phyloP scores from a whole-genome alignment of 2,888 invertebrate species.

The Platycheirus albimanus region DNA sequence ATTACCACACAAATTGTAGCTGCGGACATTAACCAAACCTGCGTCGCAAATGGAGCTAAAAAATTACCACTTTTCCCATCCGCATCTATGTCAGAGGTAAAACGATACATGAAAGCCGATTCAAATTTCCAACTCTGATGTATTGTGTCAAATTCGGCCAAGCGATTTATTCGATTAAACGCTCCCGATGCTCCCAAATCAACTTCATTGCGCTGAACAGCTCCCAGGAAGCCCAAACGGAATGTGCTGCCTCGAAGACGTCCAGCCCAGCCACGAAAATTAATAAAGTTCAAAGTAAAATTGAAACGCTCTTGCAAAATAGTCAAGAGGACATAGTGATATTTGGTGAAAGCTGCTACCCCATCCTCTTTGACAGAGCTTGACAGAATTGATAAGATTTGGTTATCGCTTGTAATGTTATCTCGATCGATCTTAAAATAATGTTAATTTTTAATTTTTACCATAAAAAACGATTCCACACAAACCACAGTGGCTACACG shows the following conservation, averaged over 20 bases:
- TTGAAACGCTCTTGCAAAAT: constrained; percentile 79
- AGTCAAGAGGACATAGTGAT: constrained; percentile 78
- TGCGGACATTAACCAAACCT: constrained; percentile 78
- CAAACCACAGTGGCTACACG: constrained; percentile 80
- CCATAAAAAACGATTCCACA: constrained; percentile 1
- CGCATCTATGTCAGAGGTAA: constrained; percentile 79
- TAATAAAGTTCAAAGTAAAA: constrained; percentile 79
- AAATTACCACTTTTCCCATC: constrained; percentile 79
- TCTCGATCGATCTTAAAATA: constrained; percentile 79
- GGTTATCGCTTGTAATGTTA: constrained; percentile 77
- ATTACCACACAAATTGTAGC: constrained; percentile 75
- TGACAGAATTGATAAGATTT: constrained; percentile 77
- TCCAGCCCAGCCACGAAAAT: constrained; percentile 81
- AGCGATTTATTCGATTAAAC: constrained; percentile 80
- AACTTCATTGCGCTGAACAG: constrained; percentile 80
- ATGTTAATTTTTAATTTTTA: not conserved
- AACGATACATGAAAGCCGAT: constrained; percentile 79
- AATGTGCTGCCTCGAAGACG: constrained; percentile 78
- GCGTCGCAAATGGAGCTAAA: constrained; percentile 79
- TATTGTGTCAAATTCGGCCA: constrained; percentile 80
- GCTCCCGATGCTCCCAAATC: constrained; percentile 80
- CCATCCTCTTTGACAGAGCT: constrained; percentile 77
- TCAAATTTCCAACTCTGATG: constrained; percentile 81
- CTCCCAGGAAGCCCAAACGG: constrained; percentile 80
- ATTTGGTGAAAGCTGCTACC: constrained; percentile 80